phyloP scores from a whole-genome alignment of 2,888 invertebrate genomes.

The Drosophila picticornis region DNA sequence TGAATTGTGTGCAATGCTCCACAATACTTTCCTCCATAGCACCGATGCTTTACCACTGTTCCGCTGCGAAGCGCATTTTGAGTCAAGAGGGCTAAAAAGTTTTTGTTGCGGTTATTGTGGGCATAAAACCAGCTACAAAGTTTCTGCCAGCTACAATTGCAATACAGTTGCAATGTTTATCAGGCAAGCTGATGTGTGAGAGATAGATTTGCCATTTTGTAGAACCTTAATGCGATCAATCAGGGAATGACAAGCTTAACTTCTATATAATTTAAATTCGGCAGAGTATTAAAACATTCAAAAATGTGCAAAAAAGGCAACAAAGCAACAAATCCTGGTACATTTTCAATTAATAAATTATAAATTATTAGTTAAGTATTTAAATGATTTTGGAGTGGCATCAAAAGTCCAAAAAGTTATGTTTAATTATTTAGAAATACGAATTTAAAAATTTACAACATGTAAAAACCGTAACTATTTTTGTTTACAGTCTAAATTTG shows the following conservation, averaged over 20 bases:
- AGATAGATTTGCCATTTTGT: background rate
- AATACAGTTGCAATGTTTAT: slow-evolving; percentile 38
- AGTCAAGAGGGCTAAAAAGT: slow-evolving; percentile 67
- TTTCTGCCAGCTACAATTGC: slow-evolving; percentile 45
- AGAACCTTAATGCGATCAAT: slow-evolving; percentile 25
- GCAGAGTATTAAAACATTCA: background rate
- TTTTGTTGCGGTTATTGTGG: slow-evolving; percentile 69
- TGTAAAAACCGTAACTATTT: background rate
- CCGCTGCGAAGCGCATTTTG: slow-evolving; percentile 55
- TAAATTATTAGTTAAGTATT: too few species aligned
- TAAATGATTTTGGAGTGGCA: too few species aligned
- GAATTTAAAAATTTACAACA: background rate
- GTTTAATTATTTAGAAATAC: background rate
- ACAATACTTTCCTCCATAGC: background rate
- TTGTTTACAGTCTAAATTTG: background rate
- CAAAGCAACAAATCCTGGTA: too few species aligned
- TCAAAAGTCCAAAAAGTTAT: too few species aligned
- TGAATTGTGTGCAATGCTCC: slow-evolving; percentile 51
- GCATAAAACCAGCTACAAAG: slow-evolving; percentile 63
- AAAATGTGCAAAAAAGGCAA: background rate
- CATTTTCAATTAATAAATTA: background rate
- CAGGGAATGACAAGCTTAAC: background rate
- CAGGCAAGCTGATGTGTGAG: background rate
- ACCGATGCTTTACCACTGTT: slow-evolving; percentile 2
- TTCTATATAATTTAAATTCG: slow-evolving; percentile 1